phyloP scores from a whole-genome alignment of 2,797 vertebrate species.

The Acipenser ruthenus region DNA sequence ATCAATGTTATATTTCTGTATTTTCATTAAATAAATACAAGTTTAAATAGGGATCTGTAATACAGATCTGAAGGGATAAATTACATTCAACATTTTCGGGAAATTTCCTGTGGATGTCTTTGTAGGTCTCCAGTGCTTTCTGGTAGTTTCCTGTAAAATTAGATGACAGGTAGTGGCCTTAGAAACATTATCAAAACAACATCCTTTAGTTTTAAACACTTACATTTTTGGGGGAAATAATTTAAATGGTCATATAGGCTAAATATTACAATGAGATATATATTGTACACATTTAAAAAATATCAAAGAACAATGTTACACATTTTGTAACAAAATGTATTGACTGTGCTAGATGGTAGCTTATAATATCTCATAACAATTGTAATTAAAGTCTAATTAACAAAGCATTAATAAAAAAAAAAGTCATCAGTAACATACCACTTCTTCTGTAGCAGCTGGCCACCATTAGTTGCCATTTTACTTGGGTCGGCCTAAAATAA shows the following conservation, averaged over 20 bases:
- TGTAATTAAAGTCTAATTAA: too few species aligned
- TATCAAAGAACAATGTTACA: too few species aligned
- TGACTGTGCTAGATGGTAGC: too few species aligned
- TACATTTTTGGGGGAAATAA: background rate
- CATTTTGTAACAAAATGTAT: too few species aligned
- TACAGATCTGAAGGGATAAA: conserved; percentile 5
- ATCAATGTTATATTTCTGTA: background rate
- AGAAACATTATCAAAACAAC: too few species aligned
- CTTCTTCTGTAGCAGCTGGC: conserved; percentile 93
- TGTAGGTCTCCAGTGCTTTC: conserved; percentile 88
- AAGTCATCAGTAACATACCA: conserved; percentile 54
- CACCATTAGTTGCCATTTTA: conserved; percentile 93
- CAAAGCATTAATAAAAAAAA: conserved; percentile 3
- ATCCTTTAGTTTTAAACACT: background rate
- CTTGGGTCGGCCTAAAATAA: conserved; percentile 72
- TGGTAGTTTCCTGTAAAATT: conserved; percentile 83
- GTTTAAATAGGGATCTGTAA: background rate
- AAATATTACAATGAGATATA: too few species aligned
- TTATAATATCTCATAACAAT: too few species aligned
- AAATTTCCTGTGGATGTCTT: conserved; percentile 86
- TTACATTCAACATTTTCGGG: conserved; percentile 95
- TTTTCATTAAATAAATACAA: background rate
- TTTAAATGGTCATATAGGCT: too few species aligned
- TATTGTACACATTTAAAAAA: too few species aligned
- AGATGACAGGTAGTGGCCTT: background rate